phyloP scores from a whole-genome alignment of 2,888 invertebrate species.

The Tenthredo livida region DNA sequence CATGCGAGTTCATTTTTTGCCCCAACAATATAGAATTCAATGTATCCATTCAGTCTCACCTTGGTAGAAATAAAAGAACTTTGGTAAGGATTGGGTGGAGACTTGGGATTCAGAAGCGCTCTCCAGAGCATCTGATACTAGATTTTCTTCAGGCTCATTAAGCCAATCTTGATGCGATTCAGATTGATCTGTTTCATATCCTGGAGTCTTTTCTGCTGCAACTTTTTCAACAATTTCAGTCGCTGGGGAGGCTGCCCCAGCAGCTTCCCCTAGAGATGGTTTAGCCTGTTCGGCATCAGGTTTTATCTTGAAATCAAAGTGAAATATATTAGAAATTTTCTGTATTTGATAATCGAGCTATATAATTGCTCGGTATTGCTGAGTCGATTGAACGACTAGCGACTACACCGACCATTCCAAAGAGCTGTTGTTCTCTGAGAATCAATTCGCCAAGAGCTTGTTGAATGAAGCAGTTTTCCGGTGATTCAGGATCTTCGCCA shows the following conservation, averaged over 20 bases:
- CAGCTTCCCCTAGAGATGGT: neutral
- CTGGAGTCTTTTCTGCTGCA: neutral
- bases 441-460: slow-evolving; percentile 88
- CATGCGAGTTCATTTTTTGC: slow-evolving; percentile 59
- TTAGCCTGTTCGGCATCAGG: neutral
- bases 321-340: neutral
- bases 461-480: slow-evolving; percentile 92
- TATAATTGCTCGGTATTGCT: neutral
- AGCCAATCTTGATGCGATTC: slow-evolving; percentile 28
- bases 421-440: slow-evolving; percentile 76
- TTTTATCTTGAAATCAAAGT: neutral
- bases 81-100: slow-evolving; percentile 72
- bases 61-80: slow-evolving; percentile 91
- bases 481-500: slow-evolving; percentile 85
- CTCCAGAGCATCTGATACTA: slow-evolving; percentile 8
- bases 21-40: slow-evolving; percentile 24
- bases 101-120: slow-evolving; percentile 45
- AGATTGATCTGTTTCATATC: neutral
- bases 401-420: slow-evolving; percentile 60
- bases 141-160: slow-evolving; percentile 2
- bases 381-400: neutral
- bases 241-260: neutral
- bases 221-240: neutral
- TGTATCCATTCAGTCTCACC: slow-evolving; percentile 79
- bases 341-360: neutral